Evolutionary conservation across 2,113 vertebrate genomes (phyloP), one percentile per base, ranked within the genome.

Genomic region (Pachyramphus minor): DNA sequence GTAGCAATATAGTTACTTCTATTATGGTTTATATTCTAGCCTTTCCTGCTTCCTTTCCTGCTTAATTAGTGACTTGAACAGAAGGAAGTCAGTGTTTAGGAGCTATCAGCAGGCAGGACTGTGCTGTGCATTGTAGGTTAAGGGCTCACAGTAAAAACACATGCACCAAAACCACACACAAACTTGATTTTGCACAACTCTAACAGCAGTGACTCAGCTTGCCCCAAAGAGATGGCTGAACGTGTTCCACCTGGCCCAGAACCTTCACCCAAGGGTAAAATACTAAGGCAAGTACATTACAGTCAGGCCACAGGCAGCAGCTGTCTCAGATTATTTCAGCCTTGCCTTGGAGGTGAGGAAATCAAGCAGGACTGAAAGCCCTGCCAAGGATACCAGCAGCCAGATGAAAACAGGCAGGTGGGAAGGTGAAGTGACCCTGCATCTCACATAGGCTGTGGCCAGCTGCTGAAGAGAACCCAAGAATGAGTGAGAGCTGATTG

Each of bases 201-300:
- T 31, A 39, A 41, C 9, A 21, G 55, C 63, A 71, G 73, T 89
- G 89, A 82, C 35, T 95, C 89, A 73, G 20, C 53, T 49, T 58
- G 25, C 45, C 71, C 52, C 1, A 7, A 33, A 83, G 59, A 37
- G 42, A 55, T 31, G 33, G 44, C 41, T 84, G 72, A 84, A 60
- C 2, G 0, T 82, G 76, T 84, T 76, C 45, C 66, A 79, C 84
- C 87, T 69, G 69, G 92, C 87, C 52, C 77, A 66, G 69, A 74
- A 86, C 74, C 47, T 95, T 79, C 62, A 87, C 88, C 50, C 53
- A 55, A 59, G 73, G 77, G 89, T 81, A 63, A 81, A 90, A 76
- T 69, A 84, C 83, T 45, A 53, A 62, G 35, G 28, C 35, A 78
- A 73, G 55, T 47, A 42, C 0, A 0, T 49, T 87, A 47, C 16